Evolutionary conservation across 2,797 vertebrate genomes (phyloP).

Genomic region (Gallinago stenura): DNA sequence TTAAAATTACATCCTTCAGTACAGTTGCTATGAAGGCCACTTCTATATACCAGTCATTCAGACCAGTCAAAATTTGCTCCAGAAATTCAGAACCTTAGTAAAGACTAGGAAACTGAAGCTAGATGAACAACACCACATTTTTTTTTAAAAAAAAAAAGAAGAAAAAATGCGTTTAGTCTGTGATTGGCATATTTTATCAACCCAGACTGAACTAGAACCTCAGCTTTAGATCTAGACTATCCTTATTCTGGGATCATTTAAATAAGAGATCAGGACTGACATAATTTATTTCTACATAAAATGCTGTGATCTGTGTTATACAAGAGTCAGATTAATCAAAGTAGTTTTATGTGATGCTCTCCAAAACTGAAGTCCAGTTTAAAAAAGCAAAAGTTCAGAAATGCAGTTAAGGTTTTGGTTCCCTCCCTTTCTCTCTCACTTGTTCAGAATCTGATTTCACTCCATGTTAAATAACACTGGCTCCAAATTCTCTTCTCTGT

Average conservation of each 20-base stretch:
- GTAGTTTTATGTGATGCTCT: not conserved
- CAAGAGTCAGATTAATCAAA: not conserved
- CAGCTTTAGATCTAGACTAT: not conserved
- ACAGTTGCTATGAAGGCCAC: not conserved
- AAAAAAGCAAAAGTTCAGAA: not conserved
- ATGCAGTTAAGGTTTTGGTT: not conserved
- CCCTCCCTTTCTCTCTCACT: not conserved
- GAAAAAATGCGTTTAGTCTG: not conserved
- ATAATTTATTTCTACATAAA: not conserved
- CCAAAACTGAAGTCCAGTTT: not conserved
- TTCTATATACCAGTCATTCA: not conserved
- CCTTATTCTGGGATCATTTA: not conserved
- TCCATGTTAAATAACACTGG: not conserved
- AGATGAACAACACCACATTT: not conserved
- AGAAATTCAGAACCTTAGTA: not conserved
- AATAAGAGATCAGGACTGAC: not conserved
- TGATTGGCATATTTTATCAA: not conserved
- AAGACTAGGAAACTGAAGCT: not conserved
- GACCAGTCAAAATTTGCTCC: not conserved
- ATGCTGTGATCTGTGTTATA: not conserved
- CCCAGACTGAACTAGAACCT: not conserved
- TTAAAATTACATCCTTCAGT: not conserved
- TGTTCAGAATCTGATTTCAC: not conserved
- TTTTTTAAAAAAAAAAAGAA: too few species aligned
- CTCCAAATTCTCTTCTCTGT: not conserved